Base-by-base conservation (phyloP, 2,888 invertebrate species). In the Smittia aterrima region DNA sequence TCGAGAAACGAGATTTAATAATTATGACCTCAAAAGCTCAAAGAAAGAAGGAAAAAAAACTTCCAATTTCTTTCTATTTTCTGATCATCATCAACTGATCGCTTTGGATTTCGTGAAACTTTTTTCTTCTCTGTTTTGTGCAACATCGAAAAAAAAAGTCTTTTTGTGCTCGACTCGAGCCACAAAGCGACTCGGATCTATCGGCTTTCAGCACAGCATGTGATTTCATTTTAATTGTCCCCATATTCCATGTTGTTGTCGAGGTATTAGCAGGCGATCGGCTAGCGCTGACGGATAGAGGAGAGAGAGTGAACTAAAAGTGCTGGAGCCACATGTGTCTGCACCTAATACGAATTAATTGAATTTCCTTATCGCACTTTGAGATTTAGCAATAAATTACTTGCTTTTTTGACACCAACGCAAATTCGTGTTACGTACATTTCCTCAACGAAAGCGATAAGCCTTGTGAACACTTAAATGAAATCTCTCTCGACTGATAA, bases 61-160 rank as follows among this genome's bases (percentile, higher is more conserved):
- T 70, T 70, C 70, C 54, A 70, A 53, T 70, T 70, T 70, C 70
- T 70, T 70, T 70, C 41, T 70, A 68, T 68, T 68, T 66, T 68
- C 40, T 41, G 68, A 68, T 68, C 68, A 68, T 68, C 68, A 41
- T 47, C 40, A 47, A n/a, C 47, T n/a, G 47, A 47, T 47, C 47
- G 68, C 24, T 68, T 47, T 47, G 16, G 32, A 41, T 68, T 68
- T 68, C 47, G 32, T 68, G 68, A 68, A 68, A 68, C 41, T 68
- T 68, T 66, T 66, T 18, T 53, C 18, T 53, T 32, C 32, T 32
- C 53, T 53, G 38, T 66, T 66, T 22, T 32, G 47, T 68, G 41
- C 47, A 68, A 68, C 40, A 68, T 25, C 24, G 24, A 40, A 47
- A 47, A 38, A 38, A 38, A 38, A 47, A 16, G 47, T 47, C 16